A percentile compares a stretch with the other conserved stretches of the same genome.
These are phyloP conservation scores for Hyles vespertilio DNA, from an alignment of 1,140 invertebrate species.

Conservation along the genomic window DNA sequence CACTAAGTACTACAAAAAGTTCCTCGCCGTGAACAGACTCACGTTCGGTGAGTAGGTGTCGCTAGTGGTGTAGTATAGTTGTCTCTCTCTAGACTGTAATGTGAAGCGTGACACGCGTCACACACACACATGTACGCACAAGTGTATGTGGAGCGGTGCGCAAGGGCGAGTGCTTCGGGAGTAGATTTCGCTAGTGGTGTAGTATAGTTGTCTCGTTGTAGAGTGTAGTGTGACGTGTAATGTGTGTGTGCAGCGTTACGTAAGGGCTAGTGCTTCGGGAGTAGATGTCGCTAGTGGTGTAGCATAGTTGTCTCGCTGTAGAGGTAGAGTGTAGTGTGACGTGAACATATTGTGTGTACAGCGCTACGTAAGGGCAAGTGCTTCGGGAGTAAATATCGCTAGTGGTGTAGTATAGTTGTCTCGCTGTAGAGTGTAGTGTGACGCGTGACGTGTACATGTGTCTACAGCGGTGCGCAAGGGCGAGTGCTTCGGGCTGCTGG, in stretches of 20 bases:
- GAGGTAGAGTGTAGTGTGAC: not conserved
- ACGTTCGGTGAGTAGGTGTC: conserved; percentile 74
- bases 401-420: no score
- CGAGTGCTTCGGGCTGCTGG: conserved; percentile 93
- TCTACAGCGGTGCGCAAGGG: conserved; percentile 49
- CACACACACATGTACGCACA: no score
- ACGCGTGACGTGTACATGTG: not conserved
- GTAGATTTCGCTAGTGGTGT: no score
- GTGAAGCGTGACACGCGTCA: no score
- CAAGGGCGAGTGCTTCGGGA: no score
- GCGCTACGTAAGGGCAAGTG: no score
- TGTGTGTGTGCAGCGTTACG: not conserved
- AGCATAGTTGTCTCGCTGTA: no score
- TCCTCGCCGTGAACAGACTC: conserved; percentile 84
- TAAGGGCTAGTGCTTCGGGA: no score
- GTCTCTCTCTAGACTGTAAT: not conserved
- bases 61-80: not conserved
- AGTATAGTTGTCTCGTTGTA: no score
- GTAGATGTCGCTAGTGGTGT: no score
- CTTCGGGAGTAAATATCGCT: no score
- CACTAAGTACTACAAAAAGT: conserved; percentile 83
- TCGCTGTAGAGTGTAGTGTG: not conserved
- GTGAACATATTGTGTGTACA: not conserved
- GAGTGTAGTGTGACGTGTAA: no score
- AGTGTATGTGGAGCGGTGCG: not conserved